A percentile compares a stretch with the other conserved stretches of the same genome.
Evolutionary conservation across 2,888 invertebrate species (phyloP).

Genomic region (Sinopyrophorus schimmeli): DNA sequence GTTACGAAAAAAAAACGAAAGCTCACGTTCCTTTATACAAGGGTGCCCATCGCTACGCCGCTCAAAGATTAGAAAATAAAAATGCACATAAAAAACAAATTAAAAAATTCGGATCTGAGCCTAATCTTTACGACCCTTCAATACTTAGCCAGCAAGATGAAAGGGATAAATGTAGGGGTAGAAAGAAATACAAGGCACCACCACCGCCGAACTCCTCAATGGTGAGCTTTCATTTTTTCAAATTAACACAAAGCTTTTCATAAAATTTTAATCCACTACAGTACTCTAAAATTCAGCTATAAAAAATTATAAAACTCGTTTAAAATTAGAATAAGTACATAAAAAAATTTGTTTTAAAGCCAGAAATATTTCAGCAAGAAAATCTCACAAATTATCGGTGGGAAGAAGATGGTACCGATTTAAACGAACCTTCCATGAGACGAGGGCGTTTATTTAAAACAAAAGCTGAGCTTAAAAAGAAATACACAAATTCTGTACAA

Average conservation of each 20-base stretch:
- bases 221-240: no score
- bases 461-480: conserved; percentile 70
- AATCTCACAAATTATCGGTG: conserved; percentile 51
- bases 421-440: conserved; percentile 51
- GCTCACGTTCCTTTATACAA: conserved; percentile 22
- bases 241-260: no score
- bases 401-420: conserved; percentile 41
- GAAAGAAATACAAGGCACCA: conserved; percentile 79
- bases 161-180: conserved; percentile 60
- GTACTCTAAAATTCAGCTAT: no score
- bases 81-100: conserved; percentile 43
- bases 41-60: conserved; percentile 18
- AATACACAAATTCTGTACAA: conserved; percentile 46
- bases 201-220: conserved; percentile 58
- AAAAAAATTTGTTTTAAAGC: background rate
- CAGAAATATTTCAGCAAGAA: conserved; percentile 32
- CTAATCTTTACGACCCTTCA: conserved; percentile 60
- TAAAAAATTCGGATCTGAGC: conserved; percentile 74
- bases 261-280: no score
- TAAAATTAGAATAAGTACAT: no score
- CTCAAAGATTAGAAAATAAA: conserved; percentile 36
- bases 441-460: conserved; percentile 74
- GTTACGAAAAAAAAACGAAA: conserved; percentile 16
- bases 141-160: conserved; percentile 40
- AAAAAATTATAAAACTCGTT: no score